Evolutionary conservation across 1,140 invertebrate genomes (phyloP).

Genomic region (Anthonomus grandis): DNA sequence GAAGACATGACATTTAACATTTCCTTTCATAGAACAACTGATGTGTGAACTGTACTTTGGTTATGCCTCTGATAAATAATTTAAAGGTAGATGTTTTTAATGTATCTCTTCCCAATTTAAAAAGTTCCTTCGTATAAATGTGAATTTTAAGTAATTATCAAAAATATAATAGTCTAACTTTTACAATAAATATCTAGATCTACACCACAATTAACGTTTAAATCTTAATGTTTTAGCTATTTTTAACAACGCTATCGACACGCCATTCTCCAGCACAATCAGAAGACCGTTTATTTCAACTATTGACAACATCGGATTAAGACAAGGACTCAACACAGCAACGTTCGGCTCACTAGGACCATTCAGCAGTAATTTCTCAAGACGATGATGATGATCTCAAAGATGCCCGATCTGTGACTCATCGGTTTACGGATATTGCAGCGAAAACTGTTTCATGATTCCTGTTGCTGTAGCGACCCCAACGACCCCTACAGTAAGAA

Average conservation of each 20-base stretch:
- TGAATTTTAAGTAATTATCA: no score
- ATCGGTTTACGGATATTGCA: constrained; percentile 71
- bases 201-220: no score
- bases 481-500: constrained; percentile 56
- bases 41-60: no score
- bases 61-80: no score
- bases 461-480: constrained; percentile 64
- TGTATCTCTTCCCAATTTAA: no score
- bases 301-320: constrained; percentile 2
- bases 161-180: no score
- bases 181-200: no score
- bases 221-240: constrained; percentile 18
- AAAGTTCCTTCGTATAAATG: no score
- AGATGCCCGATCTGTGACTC: constrained; percentile 70
- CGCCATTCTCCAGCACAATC: not conserved
- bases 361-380: constrained; percentile 3
- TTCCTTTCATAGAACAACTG: no score
- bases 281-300: not conserved
- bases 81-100: no score
- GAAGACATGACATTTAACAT: no score
- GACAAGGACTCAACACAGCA: not conserved
- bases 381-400: constrained; percentile 56
- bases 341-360: constrained; percentile 8
- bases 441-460: constrained; percentile 67
- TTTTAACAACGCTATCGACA: constrained; percentile 12